These are phyloP conservation scores for Resseliella maxima DNA, from an alignment of 2,888 invertebrate species.

Conservation along the genomic window DNA sequence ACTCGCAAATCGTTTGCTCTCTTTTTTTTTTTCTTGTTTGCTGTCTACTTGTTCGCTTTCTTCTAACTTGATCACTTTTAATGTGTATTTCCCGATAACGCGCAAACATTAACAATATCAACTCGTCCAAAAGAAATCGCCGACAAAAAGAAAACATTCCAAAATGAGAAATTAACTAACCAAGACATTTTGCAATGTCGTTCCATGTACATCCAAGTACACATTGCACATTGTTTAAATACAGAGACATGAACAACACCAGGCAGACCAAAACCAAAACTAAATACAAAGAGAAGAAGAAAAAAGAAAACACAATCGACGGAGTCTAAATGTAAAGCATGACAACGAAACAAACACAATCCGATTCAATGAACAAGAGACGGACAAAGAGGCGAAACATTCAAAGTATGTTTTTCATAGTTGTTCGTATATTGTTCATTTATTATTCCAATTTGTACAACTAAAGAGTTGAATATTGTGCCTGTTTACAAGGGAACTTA, in stretches of 20 bases:
- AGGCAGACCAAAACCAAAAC: background rate
- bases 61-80: no score
- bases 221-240: background rate
- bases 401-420: conserved; percentile 32
- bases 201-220: background rate
- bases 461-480: conserved; percentile 33
- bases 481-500: conserved; percentile 38
- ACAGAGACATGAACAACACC: background rate
- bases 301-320: no score
- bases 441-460: conserved; percentile 34
- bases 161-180: conserved; percentile 37
- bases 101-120: no score
- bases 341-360: background rate
- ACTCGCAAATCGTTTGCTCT: background rate
- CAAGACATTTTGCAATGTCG: conserved; percentile 24
- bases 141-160: background rate
- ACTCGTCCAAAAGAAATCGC: background rate
- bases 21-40: background rate
- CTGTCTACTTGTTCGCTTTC: background rate
- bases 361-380: background rate
- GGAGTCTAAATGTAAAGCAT: background rate
- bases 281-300: background rate
- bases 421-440: conserved; percentile 38
- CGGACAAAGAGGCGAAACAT: conserved; percentile 1
- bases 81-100: no score